Evolutionary conservation across 2,113 vertebrate species (phyloP).

Genomic region (Macquaria australasica): DNA sequence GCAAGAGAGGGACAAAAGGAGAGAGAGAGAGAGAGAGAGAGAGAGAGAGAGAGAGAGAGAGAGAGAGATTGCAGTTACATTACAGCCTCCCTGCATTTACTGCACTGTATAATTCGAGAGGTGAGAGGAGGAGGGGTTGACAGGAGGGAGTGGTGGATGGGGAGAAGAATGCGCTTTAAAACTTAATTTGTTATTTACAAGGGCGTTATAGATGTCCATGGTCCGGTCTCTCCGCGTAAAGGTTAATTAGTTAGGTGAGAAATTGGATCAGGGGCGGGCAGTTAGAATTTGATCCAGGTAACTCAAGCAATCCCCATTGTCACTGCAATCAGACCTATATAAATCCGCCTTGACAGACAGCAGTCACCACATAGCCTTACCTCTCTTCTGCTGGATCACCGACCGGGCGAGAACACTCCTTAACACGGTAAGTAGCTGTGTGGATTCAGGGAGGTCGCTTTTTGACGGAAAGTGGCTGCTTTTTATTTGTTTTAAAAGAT

Average conservation of each 20-base stretch:
- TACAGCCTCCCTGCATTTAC: constrained; percentile 54
- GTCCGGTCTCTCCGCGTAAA: constrained; percentile 77
- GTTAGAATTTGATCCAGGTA: constrained; percentile 96
- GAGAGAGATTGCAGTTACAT: constrained; percentile 55
- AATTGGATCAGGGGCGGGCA: constrained; percentile 90
- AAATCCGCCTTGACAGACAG: constrained; percentile 83
- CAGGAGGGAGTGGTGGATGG: constrained; percentile 51
- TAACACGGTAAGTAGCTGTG: constrained; percentile 71
- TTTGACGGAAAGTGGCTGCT: background rate
- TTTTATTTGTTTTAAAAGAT: background rate
- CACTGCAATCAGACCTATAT: constrained; percentile 92
- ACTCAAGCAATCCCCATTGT: constrained; percentile 92
- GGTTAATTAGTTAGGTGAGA: constrained; percentile 94
- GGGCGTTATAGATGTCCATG: constrained; percentile 70
- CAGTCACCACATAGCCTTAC: constrained; percentile 81
- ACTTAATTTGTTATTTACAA: constrained; percentile 77
- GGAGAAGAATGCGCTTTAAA: constrained; percentile 60
- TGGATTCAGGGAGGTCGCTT: background rate
- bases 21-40: constrained; percentile 38
- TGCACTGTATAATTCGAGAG: constrained; percentile 63
- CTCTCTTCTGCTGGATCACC: constrained; percentile 80
- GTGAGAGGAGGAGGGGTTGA: constrained; percentile 44
- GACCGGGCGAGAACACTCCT: constrained; percentile 67
- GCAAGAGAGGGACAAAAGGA: constrained; percentile 20
- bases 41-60: constrained; percentile 26